Base-by-base conservation (phyloP, 2,797 vertebrate species). In the Neosalanx taihuensis region DNA sequence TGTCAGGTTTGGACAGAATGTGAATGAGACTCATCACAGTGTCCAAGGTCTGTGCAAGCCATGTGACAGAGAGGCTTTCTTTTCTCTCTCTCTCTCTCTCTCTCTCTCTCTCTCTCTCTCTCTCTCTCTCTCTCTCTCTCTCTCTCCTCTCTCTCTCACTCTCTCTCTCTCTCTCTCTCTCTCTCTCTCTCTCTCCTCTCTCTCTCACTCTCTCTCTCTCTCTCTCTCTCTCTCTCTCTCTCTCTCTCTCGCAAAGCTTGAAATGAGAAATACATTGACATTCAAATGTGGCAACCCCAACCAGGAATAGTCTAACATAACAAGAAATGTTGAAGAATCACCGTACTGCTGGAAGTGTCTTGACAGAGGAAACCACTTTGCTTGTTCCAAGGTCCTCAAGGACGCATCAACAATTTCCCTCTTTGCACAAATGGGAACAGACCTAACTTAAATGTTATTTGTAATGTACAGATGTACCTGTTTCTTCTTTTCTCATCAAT, bases 1-100 rank as follows among this genome's bases (percentile, higher is more conserved):
- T 90, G 90, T 88, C 89, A 89, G 85, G 75, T 88, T 88, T 88
- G 89, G 90, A 92, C 86, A 86, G 88, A 89, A 91, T 90, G 89
- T 92, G 90, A 92, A 92, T 92, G 90, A 92, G 89, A 88, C 89
- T 92, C 88, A 82, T 90, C 90, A 90, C 88, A 86, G 80, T 89
- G 90, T 90, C 90, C 89, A 79, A 83, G 81, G 79, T 82, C 86
- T 87, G 82, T 89, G 83, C 81, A 80, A 68, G 75, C 62, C 83
- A 56, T 77, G 79, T 85, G 85, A 88, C 87, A 86, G 79, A 62
- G 81, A 26, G 23, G 23, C 23, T 82, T 83, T 89, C 71, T 83
- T 78, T 35, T 72, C 82, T 17, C 2, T 56, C 2, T 56, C n/a
- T 75, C 23, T 26, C 23, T 26, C 23, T 26, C 23, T 26, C 23